phyloP scores from a whole-genome alignment of 2,113 vertebrate genomes.

The Periophthalmodon schlosseri region DNA sequence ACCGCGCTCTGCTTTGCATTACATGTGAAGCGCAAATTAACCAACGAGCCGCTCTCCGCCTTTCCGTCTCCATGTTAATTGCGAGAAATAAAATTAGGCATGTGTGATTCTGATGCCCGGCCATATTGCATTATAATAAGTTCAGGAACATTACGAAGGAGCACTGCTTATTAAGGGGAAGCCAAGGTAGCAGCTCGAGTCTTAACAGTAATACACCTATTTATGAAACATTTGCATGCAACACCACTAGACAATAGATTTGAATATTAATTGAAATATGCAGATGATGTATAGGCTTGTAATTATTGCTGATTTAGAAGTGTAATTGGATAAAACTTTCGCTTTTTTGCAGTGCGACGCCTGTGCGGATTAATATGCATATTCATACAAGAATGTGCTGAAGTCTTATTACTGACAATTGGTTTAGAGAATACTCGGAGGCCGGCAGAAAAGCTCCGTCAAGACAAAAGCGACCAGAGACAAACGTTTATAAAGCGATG shows the following conservation, averaged over 20 bases:
- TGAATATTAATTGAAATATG: conserved; percentile 82
- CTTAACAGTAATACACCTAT: conserved; percentile 80
- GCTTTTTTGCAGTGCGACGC: conserved; percentile 77
- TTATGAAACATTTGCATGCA: conserved; percentile 79
- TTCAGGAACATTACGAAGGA: conserved; percentile 74
- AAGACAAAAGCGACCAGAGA: conserved; percentile 44
- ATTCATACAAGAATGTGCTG: conserved; percentile 81
- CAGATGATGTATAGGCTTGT: conserved; percentile 73
- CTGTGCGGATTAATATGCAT: conserved; percentile 77
- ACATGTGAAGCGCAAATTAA: conserved; percentile 77
- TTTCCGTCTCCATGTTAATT: conserved; percentile 78
- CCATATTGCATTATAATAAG: conserved; percentile 82
- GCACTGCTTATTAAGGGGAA: conserved; percentile 78
- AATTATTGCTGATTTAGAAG: conserved; percentile 78
- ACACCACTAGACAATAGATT: conserved; percentile 72
- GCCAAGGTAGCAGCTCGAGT: conserved; percentile 71
- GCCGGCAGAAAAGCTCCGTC: conserved; percentile 50
- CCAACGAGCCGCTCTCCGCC: conserved; percentile 67
- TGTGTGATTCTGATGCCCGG: conserved; percentile 71
- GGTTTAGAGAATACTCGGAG: conserved; percentile 49
- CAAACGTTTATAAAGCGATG: conserved; percentile 21
- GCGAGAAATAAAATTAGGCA: conserved; percentile 79
- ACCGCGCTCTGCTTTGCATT: conserved; percentile 71
- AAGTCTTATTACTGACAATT: conserved; percentile 83
- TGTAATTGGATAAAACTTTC: conserved; percentile 76